A percentile compares a stretch with the other conserved stretches of the same genome.
phyloP scores from a whole-genome alignment of 1,140 invertebrate species.

The Hyposmocoma kahamanoa region DNA sequence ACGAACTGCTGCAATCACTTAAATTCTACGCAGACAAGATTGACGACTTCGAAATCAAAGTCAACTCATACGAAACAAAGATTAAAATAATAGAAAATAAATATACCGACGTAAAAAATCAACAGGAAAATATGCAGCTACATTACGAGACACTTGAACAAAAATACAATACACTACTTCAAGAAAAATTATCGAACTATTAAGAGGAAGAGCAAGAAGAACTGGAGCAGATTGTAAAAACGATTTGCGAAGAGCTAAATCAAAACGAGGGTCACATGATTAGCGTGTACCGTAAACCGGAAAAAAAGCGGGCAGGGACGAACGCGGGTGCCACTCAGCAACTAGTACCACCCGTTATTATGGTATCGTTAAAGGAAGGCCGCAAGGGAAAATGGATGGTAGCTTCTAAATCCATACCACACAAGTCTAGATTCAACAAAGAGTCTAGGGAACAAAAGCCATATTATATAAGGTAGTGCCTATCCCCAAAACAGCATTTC shows the following conservation, averaged over 20 bases:
- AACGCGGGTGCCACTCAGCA: too few relatives aligned
- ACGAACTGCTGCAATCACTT: background rate
- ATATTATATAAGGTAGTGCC: too few relatives aligned
- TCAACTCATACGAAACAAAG: background rate
- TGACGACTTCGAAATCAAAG: constrained; percentile 1
- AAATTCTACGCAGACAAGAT: constrained; percentile 6
- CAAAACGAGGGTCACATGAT: background rate
- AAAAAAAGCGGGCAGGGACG: background rate
- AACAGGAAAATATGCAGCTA: background rate
- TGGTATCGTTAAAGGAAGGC: background rate
- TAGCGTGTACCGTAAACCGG: background rate
- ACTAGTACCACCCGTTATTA: background rate
- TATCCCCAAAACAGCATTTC: too few relatives aligned
- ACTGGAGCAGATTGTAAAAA: background rate
- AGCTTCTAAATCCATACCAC: background rate
- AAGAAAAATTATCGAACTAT: background rate
- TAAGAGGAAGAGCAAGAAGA: background rate
- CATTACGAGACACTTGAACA: background rate
- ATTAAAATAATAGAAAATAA: constrained; percentile 3
- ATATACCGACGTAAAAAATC: background rate
- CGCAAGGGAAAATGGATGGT: background rate
- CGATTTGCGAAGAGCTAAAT: background rate
- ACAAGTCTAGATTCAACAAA: too few relatives aligned
- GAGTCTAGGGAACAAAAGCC: too few relatives aligned
- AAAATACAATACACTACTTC: background rate